These are phyloP conservation scores for Myopa testacea DNA, from an alignment of 2,888 invertebrate genomes.

Conservation along the genomic window DNA sequence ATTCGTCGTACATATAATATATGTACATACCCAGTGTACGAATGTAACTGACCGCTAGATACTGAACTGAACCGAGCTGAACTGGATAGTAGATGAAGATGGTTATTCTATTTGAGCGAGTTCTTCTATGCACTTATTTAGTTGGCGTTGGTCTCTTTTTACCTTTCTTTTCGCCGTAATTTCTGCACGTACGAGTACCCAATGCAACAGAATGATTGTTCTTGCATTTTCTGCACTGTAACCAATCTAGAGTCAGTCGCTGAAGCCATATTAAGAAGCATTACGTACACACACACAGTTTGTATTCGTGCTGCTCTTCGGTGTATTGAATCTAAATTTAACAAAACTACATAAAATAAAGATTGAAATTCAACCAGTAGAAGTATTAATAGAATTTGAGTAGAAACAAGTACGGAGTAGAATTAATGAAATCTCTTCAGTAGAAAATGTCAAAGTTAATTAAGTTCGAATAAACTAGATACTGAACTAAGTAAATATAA, in stretches of 20 bases:
- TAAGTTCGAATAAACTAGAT: neutral
- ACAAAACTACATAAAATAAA: neutral
- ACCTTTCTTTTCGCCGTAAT: neutral
- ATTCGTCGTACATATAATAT: neutral
- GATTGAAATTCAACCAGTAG: conserved; percentile 5
- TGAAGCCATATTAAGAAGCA: conserved; percentile 30
- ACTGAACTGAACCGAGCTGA: neutral
- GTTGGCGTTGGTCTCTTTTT: neutral
- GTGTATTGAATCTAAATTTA: neutral
- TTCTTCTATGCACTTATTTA: neutral
- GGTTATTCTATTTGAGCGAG: neutral
- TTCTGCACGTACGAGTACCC: conserved; percentile 1
- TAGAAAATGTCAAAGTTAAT: conserved; percentile 34
- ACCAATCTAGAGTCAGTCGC: conserved; percentile 10
- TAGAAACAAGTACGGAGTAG: neutral
- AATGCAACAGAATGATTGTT: neutral
- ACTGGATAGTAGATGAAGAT: neutral
- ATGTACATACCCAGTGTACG: neutral
- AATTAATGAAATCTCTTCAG: neutral
- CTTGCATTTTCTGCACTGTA: conserved; percentile 3
- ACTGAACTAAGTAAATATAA: too few relatives aligned
- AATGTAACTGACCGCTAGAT: neutral
- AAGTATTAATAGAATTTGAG: neutral
- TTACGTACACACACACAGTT: neutral
- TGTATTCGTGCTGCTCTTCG: neutral